Conservation (phyloP, 2,797 vertebrate genomes). For the Chaunax sp. region DNA sequence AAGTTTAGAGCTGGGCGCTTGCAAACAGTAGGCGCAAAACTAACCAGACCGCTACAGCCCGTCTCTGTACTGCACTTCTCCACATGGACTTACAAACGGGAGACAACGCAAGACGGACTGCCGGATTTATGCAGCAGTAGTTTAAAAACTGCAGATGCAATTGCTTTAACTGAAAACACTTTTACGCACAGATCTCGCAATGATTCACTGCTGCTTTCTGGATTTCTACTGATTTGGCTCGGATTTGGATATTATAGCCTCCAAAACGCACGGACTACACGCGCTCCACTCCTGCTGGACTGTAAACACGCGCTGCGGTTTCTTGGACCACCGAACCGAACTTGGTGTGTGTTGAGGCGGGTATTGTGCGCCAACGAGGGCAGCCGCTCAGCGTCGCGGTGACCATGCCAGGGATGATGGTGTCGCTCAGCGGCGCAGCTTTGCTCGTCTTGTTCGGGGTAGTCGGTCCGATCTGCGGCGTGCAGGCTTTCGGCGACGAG, state of each 20-base stretch:
- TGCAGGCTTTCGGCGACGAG: slow-evolving; percentile 89
- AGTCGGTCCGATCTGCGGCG: slow-evolving; percentile 54
- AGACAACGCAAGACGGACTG: slow-evolving; percentile 6
- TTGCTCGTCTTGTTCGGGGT: slow-evolving; percentile 63
- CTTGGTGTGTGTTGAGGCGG: background rate
- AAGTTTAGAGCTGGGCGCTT: slow-evolving; percentile 67
- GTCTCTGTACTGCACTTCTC: slow-evolving; percentile 21
- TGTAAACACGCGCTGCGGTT: slow-evolving; percentile 39
- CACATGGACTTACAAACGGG: slow-evolving; percentile 23
- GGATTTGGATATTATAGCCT: slow-evolving; percentile 39
- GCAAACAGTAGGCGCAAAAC: slow-evolving; percentile 51
- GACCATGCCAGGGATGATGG: slow-evolving; percentile 59
- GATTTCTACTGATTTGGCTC: slow-evolving; percentile 45
- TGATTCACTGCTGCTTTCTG: slow-evolving; percentile 23
- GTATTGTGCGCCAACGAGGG: slow-evolving; percentile 5
- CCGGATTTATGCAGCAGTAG: slow-evolving; percentile 22
- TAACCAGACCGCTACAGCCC: slow-evolving; percentile 16
- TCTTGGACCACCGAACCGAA: slow-evolving; percentile 22
- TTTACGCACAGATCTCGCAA: slow-evolving; percentile 1
- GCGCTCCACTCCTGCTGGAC: slow-evolving; percentile 47
- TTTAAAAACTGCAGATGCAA: background rate
- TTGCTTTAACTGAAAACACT: background rate
- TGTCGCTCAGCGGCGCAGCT: slow-evolving; percentile 49
- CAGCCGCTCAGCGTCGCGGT: slow-evolving; percentile 15
- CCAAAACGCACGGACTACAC: slow-evolving; percentile 54